Evolutionary conservation across 2,888 invertebrate genomes (phyloP).

Genomic region (Heliconius aoede): DNA sequence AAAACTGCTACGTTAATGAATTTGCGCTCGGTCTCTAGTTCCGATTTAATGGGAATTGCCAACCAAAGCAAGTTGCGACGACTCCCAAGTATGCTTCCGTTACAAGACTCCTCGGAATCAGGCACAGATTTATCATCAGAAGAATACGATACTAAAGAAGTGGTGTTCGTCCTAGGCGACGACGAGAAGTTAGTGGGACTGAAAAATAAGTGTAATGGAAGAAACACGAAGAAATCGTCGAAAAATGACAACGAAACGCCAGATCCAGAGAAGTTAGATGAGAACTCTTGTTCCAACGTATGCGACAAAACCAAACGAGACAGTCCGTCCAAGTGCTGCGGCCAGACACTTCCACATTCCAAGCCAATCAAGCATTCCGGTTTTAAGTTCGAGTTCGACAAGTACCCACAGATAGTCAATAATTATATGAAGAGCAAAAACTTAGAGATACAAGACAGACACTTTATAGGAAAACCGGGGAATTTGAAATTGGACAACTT

Average conservation of each 20-base stretch:
- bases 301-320: constrained; percentile 59
- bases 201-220: constrained; percentile 80
- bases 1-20: constrained; percentile 69
- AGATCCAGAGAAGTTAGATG: constrained; percentile 52
- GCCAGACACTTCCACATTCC: constrained; percentile 82
- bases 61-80: constrained; percentile 61
- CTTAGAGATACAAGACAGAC: constrained; percentile 85
- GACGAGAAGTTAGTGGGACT: constrained; percentile 87
- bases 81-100: constrained; percentile 64
- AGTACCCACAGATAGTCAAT: constrained; percentile 89
- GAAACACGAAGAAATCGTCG: constrained; percentile 75
- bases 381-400: constrained; percentile 89
- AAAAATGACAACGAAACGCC: constrained; percentile 62
- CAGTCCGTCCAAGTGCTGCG: constrained; percentile 76
- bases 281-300: constrained; percentile 57
- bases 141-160: constrained; percentile 69
- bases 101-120: constrained; percentile 67
- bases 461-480: constrained; percentile 83
- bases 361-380: constrained; percentile 87
- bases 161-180: constrained; percentile 88
- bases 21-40: constrained; percentile 73
- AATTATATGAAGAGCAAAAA: constrained; percentile 91
- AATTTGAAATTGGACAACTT: constrained; percentile 81
- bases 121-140: constrained; percentile 70
- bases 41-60: constrained; percentile 55